Evolutionary conservation across 2,113 vertebrate species (phyloP), one percentile per base, ranked within the genome.

Genomic region (Tiliqua scincoides): DNA sequence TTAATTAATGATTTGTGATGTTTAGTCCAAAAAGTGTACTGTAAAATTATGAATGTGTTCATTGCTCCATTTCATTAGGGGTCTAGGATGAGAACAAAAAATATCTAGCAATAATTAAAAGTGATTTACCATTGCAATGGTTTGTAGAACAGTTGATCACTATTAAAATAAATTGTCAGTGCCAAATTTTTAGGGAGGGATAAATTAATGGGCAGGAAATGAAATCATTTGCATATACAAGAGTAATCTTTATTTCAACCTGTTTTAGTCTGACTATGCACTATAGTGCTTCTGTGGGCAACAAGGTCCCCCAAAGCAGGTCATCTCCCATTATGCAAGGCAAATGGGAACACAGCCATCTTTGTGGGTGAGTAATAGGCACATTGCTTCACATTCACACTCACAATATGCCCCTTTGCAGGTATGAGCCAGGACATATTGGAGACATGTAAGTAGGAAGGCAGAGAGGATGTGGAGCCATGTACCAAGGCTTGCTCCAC

Each of bases 111-210:
- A 8, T 0, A 85, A 68, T 81, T 76, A 1, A 67, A 65, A 78
- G 88, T 88, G 79, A 87, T 75, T 75, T 86, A 82, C 21, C 1
- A 85, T 76, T 15, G 57, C 1, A 63, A 73, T 76, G n/a, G 76
- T 35, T 67, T 88, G 73, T 11, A 80, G 48, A 57, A 61, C 8
- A 1, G n/a, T 23, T 75, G 74, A 79, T 61, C n/a, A 63, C n/a
- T 40, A 10, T 17, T 27, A 75, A 76, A 72, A 1, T 52, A 52
- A 48, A 54, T 17, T 65, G 27, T 74, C 2, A 57, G 43, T 81
- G 40, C n/a, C 59, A 72, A 48, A 84, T 73, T 71, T 70, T 85
- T n/a, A 59, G 11, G 1, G 78, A 80, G 63, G 14, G 43, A 21
- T 48, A 27, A 73, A 37, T 57, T 37, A 77, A 85, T 68, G 32